Base-by-base conservation (phyloP, 2,888 invertebrate species). In the Myopa testacea region DNA sequence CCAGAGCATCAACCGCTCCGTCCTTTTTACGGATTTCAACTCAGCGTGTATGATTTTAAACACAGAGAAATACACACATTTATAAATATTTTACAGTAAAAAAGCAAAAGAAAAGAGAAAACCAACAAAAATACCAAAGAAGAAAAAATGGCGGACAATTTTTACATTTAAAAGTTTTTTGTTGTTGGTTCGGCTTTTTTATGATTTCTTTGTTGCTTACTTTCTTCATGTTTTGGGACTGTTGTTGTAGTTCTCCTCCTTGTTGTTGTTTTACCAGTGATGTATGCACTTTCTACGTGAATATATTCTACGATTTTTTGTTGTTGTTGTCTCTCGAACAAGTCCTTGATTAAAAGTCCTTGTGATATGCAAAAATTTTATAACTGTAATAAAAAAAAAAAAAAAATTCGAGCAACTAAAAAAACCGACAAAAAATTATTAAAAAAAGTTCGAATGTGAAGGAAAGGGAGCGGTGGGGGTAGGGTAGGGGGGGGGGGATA, bases 331-430 rank as follows among this genome's bases (percentile, higher is more conserved):
- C 45, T 45, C 45, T 45, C 45, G 45, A 45, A 16, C 38, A 65
- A 40, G 45, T 73, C 73, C 75, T 75, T 75, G 75, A 75, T 75
- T 69, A 75, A 75, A 75, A 75, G 69, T 75, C 68, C 69, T 69
- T 75, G 75, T 75, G 75, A 69, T 75, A 68, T 60, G 50, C 68
- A 75, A 69, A 75, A 69, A 40, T 67, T 14, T 68, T 58, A 52
- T 58, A 38, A 34, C 19, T 75, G 55, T 14, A 75, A 50, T 69
- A 16, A 14, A n/a, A 68, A 19, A 19, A 50, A 3, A 12, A 50
- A 19, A 40, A 19, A 40, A 16, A 40, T 14, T 26, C 14, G 3
- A 10, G 1, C 62, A 4, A 4, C 10, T 62, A 12, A 4, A n/a
- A n/a, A 10, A 62, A 10, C 45, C 10, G 45, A 3, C 7, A 45